Percentiles rank a stretch among this genome's conserved stretches.
Conservation (phyloP, 2,113 vertebrate species). For the Nanorana parkeri region DNA sequence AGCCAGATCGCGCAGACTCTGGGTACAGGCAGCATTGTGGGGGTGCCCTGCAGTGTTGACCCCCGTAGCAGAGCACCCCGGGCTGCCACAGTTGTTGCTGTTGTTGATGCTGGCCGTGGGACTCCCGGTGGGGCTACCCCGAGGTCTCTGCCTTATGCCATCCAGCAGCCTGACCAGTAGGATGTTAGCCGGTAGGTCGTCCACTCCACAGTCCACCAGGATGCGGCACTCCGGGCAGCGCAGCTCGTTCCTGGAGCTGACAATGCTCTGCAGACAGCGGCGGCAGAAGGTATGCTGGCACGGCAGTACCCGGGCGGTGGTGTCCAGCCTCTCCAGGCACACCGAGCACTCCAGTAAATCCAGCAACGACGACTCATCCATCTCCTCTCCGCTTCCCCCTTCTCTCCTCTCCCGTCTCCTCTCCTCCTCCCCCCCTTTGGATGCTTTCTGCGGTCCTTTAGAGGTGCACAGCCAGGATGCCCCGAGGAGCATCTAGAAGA, state of each 20-base stretch:
- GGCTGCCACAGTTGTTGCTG: constrained; percentile 60
- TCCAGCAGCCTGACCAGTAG: constrained; percentile 91
- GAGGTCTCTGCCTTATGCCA: constrained; percentile 89
- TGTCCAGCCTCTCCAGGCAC: constrained; percentile 94
- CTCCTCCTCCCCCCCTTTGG: constrained; percentile 58
- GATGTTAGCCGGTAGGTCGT: constrained; percentile 93
- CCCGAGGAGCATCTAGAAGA: constrained; percentile 68
- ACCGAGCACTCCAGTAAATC: constrained; percentile 95
- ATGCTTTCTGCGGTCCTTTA: constrained; percentile 62
- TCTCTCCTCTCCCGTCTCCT: constrained; percentile 53
- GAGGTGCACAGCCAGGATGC: constrained; percentile 69
- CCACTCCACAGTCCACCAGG: constrained; percentile 92
- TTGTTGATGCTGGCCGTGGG: constrained; percentile 50
- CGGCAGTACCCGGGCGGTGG: constrained; percentile 90
- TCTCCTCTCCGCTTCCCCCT: constrained; percentile 68
- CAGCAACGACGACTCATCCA: constrained; percentile 95
- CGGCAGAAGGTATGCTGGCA: constrained; percentile 98
- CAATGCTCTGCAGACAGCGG: constrained; percentile 93
- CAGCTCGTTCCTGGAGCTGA: constrained; percentile 91
- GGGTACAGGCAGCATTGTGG: constrained; percentile 75
- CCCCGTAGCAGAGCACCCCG: constrained; percentile 56
- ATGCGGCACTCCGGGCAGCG: constrained; percentile 95
- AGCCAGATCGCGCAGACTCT: constrained; percentile 78
- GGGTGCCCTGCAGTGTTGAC: constrained; percentile 52
- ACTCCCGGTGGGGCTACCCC: constrained; percentile 69